These are phyloP conservation scores for Terebella lapidaria DNA, from an alignment of 2,888 invertebrate genomes.

Conservation along the genomic window DNA sequence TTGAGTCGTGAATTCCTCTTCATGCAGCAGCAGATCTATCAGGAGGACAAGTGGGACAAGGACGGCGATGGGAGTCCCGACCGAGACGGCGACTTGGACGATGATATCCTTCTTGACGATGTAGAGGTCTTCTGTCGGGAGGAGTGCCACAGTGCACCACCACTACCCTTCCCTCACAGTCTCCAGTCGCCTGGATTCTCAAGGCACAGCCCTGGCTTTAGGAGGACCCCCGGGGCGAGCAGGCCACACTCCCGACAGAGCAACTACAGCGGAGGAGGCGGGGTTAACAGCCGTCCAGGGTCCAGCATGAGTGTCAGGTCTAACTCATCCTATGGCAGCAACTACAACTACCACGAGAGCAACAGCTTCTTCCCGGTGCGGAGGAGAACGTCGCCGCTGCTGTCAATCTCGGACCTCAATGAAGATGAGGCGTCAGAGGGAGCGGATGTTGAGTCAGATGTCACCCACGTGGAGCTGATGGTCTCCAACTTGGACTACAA, in stretches of 20 bases:
- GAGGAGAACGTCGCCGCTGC: background rate
- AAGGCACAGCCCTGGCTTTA: conserved; percentile 11
- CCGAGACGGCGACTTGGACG: background rate
- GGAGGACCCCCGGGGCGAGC: conserved; percentile 27
- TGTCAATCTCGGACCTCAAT: background rate
- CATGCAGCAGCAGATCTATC: conserved; percentile 16
- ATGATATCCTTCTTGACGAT: too few species aligned
- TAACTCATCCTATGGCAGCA: background rate
- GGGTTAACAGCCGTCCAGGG: background rate
- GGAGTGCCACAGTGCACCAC: conserved; percentile 7
- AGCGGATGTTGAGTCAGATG: background rate
- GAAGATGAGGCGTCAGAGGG: background rate
- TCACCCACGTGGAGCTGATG: conserved; percentile 36
- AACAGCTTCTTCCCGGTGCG: background rate
- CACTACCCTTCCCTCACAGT: background rate
- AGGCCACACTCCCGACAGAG: conserved; percentile 13
- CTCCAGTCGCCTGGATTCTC: background rate
- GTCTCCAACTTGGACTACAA: conserved; percentile 70
- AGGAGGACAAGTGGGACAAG: conserved; percentile 6
- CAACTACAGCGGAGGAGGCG: background rate
- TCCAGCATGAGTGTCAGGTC: background rate
- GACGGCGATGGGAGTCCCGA: background rate
- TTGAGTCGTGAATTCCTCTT: conserved; percentile 8
- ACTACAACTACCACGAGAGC: background rate
- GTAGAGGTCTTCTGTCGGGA: conserved; percentile 2